Conservation (phyloP, 2,797 vertebrate genomes). For the Sphenopsis melanotis region DNA sequence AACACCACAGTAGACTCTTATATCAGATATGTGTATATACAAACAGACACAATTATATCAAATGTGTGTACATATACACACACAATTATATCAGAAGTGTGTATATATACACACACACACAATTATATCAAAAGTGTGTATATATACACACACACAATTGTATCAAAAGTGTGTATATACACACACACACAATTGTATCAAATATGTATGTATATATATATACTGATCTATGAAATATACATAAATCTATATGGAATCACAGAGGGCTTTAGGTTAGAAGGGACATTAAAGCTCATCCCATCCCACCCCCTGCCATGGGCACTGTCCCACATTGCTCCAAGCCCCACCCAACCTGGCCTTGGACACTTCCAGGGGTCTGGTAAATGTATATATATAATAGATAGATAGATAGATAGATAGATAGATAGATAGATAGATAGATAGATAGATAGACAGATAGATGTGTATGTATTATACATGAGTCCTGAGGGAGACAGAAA, state of each 20-base stretch:
- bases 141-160: too few relatives aligned
- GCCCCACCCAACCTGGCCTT: not conserved
- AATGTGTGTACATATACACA: not conserved
- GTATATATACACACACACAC: rapidly evolving
- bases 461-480: too few relatives aligned
- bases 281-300: not conserved
- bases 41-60: not conserved
- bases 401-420: not conserved
- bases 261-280: not conserved
- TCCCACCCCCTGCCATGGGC: too few relatives aligned
- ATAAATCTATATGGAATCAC: not conserved
- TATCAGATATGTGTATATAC: not conserved
- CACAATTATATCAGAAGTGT: not conserved
- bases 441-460: not conserved
- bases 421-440: not conserved
- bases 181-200: too few relatives aligned
- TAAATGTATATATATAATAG: too few relatives aligned
- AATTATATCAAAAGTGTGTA: not conserved
- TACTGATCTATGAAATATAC: not conserved
- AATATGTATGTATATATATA: too few relatives aligned
- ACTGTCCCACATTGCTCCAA: not conserved
- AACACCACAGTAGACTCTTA: too few relatives aligned
- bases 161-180: not conserved
- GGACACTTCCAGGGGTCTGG: not conserved
- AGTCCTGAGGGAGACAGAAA: not conserved